Evolutionary conservation across 2,888 invertebrate genomes (phyloP).

Genomic region (Clitarchus hookeri): DNA sequence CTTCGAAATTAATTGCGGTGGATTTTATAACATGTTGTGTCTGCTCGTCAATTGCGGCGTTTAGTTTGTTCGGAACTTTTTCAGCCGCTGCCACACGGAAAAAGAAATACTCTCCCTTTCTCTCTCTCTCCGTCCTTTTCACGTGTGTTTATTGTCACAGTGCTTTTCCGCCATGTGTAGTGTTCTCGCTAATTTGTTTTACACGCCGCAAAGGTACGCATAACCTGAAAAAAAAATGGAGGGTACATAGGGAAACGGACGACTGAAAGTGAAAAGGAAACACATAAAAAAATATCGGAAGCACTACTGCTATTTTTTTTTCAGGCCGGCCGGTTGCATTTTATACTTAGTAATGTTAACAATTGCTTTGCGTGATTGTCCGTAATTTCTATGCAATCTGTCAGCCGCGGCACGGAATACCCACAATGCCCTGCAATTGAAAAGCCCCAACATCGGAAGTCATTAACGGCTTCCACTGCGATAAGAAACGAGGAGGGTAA

Average conservation of each 20-base stretch:
- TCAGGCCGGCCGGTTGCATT: slow-evolving; percentile 29
- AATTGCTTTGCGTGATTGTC: slow-evolving; percentile 39
- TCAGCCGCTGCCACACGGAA: background rate
- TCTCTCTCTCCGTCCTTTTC: background rate
- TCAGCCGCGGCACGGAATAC: slow-evolving; percentile 33
- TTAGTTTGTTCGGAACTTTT: background rate
- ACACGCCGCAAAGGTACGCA: background rate
- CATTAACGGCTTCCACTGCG: slow-evolving; percentile 40
- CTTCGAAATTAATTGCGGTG: background rate
- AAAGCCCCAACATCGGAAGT: slow-evolving; percentile 41
- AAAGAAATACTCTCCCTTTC: background rate
- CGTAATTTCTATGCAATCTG: slow-evolving; percentile 39
- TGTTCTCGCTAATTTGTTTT: background rate
- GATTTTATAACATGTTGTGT: background rate
- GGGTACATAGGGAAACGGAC: background rate
- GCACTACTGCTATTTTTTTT: background rate
- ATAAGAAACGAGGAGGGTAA: slow-evolving; percentile 30
- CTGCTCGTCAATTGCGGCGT: background rate
- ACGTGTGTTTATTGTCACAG: background rate
- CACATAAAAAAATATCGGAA: background rate
- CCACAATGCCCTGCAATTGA: slow-evolving; percentile 40
- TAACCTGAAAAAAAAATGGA: background rate
- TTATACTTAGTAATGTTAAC: slow-evolving; percentile 40
- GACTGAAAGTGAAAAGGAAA: background rate
- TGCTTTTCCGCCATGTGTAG: background rate